Base-by-base conservation (phyloP, 1,140 invertebrate species). In the Drosophila ohnishii region DNA sequence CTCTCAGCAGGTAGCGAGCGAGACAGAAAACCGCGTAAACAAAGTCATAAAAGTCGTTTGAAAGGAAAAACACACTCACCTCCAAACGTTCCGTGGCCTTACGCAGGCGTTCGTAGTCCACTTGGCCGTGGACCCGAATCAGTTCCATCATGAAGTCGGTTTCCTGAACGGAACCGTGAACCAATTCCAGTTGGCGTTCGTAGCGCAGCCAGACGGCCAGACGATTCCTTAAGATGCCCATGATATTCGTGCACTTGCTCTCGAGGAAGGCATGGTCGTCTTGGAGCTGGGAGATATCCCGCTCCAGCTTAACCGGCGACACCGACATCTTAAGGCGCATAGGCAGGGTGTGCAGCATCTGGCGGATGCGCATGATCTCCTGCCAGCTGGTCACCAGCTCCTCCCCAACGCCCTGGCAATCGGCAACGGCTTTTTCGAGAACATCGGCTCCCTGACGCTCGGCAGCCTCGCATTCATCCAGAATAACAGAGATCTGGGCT, bases 141-240 rank as follows among this genome's bases (percentile, higher is more conserved):
- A 97, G 90, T 79, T 97, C 96, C 92, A 96, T 96, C 96, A 96
- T 96, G 78, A 96, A 97, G 90, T 96, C 96, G 0, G 96, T 95
- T 75, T 97, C 95, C 61, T 96, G 94, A 0, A 96, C 95, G 0
- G 95, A 96, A 35, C 96, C 94, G 55, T 96, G 95, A 2, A 97
- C 95, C 88, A 95, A 79, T 77, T 97, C 96, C 63, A 96, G 89
- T 76, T 96, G 95, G 16, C 93, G 92, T 75, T 96, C 95, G 78
- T 96, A 96, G 30, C 95, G 92, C 35, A 94, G 92, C 96, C 96
- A 97, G 7, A 97, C 87, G 10, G 93, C 93, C 19, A 95, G 80
- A 9, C 95, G 93, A 48, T 93, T 93, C n/a, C 93, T 93, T 5
- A 97, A 91, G n/a, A 95, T 86, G 2, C 92, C 92, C 61, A 95